Evolutionary conservation across 2,888 invertebrate genomes (phyloP).

Genomic region (Callinectes sapidus): DNA sequence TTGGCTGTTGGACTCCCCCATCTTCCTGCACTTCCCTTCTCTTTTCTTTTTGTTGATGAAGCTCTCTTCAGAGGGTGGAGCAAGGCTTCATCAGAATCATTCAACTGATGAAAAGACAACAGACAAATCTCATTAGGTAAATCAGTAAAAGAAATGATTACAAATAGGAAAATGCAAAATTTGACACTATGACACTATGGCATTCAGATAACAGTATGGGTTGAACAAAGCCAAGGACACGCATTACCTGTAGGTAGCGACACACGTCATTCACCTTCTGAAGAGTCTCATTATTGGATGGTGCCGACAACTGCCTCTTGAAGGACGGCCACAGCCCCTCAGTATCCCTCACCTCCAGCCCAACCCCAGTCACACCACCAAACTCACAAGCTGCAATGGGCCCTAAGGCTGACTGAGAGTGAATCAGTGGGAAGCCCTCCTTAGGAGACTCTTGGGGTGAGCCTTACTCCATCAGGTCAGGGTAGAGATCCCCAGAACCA

Average conservation of each 20-base stretch:
- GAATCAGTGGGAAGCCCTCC: neutral
- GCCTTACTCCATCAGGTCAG: neutral
- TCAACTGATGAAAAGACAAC: slow-evolving; percentile 32
- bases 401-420: slow-evolving; percentile 6
- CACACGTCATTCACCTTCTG: slow-evolving; percentile 56
- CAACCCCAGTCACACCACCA: neutral
- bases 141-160: neutral
- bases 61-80: slow-evolving; percentile 44
- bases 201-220: neutral
- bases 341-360: neutral
- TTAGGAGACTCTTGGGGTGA: neutral
- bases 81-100: slow-evolving; percentile 55
- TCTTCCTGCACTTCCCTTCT: slow-evolving; percentile 57
- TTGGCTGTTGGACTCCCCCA: slow-evolving; percentile 14
- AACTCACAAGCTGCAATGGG: neutral
- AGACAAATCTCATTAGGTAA: neutral
- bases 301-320: slow-evolving; percentile 57
- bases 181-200: neutral
- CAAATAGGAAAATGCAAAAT: neutral
- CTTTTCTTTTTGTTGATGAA: slow-evolving; percentile 63
- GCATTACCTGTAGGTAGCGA: slow-evolving; percentile 50
- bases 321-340: neutral
- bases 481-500: neutral
- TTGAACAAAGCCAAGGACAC: neutral
- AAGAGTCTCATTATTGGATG: slow-evolving; percentile 53